phyloP scores from a whole-genome alignment of 1,140 invertebrate genomes.

The Aphidius gifuensis region DNA sequence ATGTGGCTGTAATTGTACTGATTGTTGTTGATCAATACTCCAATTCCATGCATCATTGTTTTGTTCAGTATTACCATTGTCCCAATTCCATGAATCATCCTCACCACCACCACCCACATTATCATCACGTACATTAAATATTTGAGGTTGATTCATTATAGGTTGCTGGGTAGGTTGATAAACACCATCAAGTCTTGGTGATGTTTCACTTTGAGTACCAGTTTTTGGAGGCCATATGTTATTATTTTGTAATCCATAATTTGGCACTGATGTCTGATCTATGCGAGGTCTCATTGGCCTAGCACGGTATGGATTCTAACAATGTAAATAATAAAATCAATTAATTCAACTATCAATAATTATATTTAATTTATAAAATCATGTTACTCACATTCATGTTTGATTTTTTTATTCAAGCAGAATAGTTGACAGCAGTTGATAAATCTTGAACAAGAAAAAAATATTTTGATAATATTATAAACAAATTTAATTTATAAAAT shows the following conservation, averaged over 20 bases:
- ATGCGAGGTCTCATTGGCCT: slow-evolving; percentile 39
- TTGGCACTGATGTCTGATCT: slow-evolving; percentile 35
- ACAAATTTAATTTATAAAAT: too few relatives aligned
- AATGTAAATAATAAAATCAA: slow-evolving; percentile 14
- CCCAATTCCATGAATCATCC: slow-evolving; percentile 46
- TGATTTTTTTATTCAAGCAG: slow-evolving; percentile 12
- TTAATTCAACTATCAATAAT: too few relatives aligned
- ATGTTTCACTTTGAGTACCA: slow-evolving; percentile 9
- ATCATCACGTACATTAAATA: slow-evolving; percentile 20
- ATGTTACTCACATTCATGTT: slow-evolving; percentile 46
- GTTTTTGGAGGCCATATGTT: slow-evolving; percentile 40
- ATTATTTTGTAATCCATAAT: slow-evolving; percentile 44
- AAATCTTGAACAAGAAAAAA: too few relatives aligned
- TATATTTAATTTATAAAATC: slow-evolving; percentile 1
- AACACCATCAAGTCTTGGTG: slow-evolving; percentile 28
- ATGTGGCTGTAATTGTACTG: slow-evolving; percentile 30
- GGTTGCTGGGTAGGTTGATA: slow-evolving; percentile 16
- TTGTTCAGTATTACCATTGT: slow-evolving; percentile 38
- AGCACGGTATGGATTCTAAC: slow-evolving; percentile 50
- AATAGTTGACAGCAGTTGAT: too few relatives aligned
- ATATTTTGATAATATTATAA: too few relatives aligned
- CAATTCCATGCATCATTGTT: slow-evolving; percentile 52
- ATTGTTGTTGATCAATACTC: slow-evolving; percentile 46
- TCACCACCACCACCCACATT: too few relatives aligned
- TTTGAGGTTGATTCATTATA: slow-evolving; percentile 34